phyloP scores from a whole-genome alignment of 2,797 vertebrate genomes.

The Odontamblyopus rebecca region DNA sequence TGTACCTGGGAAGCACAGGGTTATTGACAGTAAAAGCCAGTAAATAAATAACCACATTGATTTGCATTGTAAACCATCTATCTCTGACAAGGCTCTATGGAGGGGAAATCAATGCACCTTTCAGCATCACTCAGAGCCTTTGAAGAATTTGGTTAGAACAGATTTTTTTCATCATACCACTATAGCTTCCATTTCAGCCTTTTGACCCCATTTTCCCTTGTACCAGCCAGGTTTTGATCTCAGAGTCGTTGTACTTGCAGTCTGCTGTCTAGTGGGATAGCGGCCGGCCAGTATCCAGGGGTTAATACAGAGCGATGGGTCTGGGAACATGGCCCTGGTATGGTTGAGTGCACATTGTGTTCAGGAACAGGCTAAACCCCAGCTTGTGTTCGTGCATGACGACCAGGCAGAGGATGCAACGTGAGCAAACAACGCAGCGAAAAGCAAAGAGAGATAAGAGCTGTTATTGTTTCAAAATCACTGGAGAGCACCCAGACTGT shows the following conservation, averaged over 20 bases:
- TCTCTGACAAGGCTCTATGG: slow-evolving; percentile 43
- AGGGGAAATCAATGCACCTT: slow-evolving; percentile 47
- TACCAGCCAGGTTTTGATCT: slow-evolving; percentile 13
- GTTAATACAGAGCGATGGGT: slow-evolving; percentile 64
- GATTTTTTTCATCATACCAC: slow-evolving; percentile 17
- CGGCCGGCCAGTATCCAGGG: slow-evolving; percentile 49
- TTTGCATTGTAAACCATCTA: slow-evolving; percentile 49
- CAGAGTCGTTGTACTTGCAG: slow-evolving; percentile 28
- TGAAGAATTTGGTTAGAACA: slow-evolving; percentile 29
- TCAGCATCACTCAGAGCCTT: slow-evolving; percentile 41
- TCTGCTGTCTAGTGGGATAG: slow-evolving; percentile 44
- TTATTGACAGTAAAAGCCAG: slow-evolving; percentile 43
- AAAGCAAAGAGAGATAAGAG: slow-evolving; percentile 30
- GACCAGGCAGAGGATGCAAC: slow-evolving; percentile 30
- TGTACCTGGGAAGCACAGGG: background rate
- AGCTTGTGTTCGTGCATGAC: slow-evolving; percentile 44
- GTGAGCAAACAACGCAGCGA: slow-evolving; percentile 50
- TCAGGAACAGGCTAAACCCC: slow-evolving; percentile 51
- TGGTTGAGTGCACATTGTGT: slow-evolving; percentile 63
- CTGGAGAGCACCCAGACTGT: slow-evolving; percentile 23
- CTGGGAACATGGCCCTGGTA: slow-evolving; percentile 46
- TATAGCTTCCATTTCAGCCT: slow-evolving; percentile 12
- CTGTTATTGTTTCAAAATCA: slow-evolving; percentile 43
- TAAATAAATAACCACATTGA: slow-evolving; percentile 57
- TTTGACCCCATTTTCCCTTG: slow-evolving; percentile 26